Conservation (phyloP, 2,888 invertebrate genomes). For the Lacanobia oleracea region DNA sequence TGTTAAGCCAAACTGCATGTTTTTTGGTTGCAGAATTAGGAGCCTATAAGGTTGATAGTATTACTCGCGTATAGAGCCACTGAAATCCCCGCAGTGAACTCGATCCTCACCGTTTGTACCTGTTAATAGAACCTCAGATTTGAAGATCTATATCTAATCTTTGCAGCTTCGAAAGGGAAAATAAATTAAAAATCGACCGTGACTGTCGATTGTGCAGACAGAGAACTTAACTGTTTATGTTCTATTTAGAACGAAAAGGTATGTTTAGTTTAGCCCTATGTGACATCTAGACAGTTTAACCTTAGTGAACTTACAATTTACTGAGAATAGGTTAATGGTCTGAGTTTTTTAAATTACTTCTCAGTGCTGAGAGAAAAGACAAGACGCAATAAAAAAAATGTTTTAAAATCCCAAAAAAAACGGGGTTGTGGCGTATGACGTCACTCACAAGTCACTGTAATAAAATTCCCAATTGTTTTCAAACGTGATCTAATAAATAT, state of each 20-base stretch:
- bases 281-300: neutral
- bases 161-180: neutral
- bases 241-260: too few species aligned
- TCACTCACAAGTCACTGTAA: too few species aligned
- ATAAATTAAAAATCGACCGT: neutral
- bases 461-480: too few species aligned
- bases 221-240: too few species aligned
- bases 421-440: too few species aligned
- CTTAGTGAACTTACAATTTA: neutral
- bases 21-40: conserved; percentile 29
- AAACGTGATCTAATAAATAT: too few species aligned
- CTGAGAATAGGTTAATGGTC: neutral
- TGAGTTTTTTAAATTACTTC: neutral
- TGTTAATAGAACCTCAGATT: neutral
- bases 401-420: too few species aligned
- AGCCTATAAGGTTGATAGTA: neutral
- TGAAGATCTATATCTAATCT: neutral
- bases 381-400: too few species aligned
- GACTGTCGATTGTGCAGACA: neutral
- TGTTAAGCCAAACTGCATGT: conserved; percentile 8
- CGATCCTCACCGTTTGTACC: neutral
- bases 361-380: too few species aligned
- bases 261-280: too few species aligned
- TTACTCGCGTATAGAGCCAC: neutral
- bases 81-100: neutral